phyloP scores from a whole-genome alignment of 2,888 invertebrate species.

The Tenthredo mesomela region DNA sequence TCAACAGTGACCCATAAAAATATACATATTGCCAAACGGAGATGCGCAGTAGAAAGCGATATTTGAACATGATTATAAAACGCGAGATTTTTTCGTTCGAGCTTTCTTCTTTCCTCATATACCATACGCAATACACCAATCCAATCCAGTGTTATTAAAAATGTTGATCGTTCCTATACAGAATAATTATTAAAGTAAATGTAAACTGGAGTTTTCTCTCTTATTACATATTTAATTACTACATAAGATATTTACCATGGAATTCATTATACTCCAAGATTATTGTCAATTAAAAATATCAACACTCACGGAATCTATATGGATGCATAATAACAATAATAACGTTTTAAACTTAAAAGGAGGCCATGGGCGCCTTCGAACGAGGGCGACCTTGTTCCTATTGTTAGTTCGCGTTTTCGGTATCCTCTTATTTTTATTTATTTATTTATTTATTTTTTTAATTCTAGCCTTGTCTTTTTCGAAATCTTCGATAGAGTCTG shows the following conservation, averaged over 20 bases:
- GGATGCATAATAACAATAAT: neutral
- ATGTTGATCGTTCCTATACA: neutral
- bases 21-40: slow-evolving; percentile 12
- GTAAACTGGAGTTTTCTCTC: neutral
- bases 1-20: slow-evolving; percentile 10
- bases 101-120: slow-evolving; percentile 28
- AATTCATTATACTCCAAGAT: neutral
- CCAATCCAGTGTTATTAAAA: neutral
- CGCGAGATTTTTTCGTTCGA: neutral
- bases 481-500: neutral
- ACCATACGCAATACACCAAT: neutral
- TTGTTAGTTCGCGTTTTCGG: neutral
- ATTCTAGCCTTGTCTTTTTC: neutral
- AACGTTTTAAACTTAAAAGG: neutral
- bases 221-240: neutral
- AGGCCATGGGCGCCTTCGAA: slow-evolving; percentile 7
- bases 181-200: neutral
- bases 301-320: neutral
- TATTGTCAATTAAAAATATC: neutral
- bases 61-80: slow-evolving; percentile 30
- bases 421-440: neutral
- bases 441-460: neutral
- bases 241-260: neutral
- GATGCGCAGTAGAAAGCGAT: slow-evolving; percentile 42
- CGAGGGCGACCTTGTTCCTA: slow-evolving; percentile 3